These are phyloP conservation scores for Agriopis leucophaearia DNA, from an alignment of 2,888 invertebrate species.

Conservation along the genomic window DNA sequence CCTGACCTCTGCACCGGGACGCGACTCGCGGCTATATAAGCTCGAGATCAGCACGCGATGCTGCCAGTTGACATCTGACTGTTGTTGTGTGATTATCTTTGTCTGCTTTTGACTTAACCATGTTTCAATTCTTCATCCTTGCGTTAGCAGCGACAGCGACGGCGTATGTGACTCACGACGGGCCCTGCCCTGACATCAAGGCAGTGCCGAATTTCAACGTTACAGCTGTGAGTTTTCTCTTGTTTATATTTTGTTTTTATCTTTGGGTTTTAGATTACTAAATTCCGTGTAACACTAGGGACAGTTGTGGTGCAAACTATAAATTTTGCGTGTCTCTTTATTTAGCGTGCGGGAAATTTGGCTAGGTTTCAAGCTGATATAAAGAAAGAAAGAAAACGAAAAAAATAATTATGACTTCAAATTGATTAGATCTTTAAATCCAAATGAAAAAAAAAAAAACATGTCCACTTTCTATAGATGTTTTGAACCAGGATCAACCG, in stretches of 20 bases:
- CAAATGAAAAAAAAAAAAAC: too few species aligned
- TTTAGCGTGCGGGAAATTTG: not conserved
- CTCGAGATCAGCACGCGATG: constrained; percentile 41
- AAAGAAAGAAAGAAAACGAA: too few species aligned
- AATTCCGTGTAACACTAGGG: not conserved
- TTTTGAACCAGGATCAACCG: too few species aligned
- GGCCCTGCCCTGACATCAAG: constrained; percentile 68
- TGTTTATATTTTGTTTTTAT: not conserved
- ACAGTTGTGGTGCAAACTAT: too few species aligned
- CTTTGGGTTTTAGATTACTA: not conserved
- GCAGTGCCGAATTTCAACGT: constrained; percentile 71
- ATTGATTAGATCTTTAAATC: too few species aligned
- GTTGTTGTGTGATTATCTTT: constrained; percentile 51
- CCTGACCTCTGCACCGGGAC: constrained; percentile 65
- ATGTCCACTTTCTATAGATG: too few species aligned
- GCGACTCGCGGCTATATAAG: constrained; percentile 63
- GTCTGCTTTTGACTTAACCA: constrained; percentile 56
- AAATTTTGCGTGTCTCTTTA: too few species aligned
- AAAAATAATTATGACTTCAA: too few species aligned
- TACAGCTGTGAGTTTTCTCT: constrained; percentile 60
- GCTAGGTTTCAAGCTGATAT: not conserved
- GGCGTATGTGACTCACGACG: constrained; percentile 66
- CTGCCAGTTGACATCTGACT: constrained; percentile 59
- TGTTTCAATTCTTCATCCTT: constrained; percentile 63
- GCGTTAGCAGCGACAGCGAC: constrained; percentile 64